phyloP scores from a whole-genome alignment of 1,140 invertebrate genomes.

The Drosophila setifemur region DNA sequence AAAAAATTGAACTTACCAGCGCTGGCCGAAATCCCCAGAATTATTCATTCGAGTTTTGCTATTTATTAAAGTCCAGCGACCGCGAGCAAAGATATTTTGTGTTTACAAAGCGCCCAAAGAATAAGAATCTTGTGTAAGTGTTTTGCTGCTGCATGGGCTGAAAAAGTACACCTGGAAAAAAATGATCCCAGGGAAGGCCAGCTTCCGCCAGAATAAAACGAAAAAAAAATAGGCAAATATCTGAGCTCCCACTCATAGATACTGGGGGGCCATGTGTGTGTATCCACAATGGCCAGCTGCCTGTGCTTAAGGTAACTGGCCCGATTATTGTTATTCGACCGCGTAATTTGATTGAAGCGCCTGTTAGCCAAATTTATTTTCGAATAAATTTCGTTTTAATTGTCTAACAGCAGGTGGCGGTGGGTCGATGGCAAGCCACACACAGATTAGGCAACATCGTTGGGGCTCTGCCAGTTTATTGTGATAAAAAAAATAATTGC shows the following conservation, averaged over 20 bases:
- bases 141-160: conserved; percentile 20
- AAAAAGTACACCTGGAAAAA: conserved; percentile 68
- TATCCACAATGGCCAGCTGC: conserved; percentile 6
- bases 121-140: conserved; percentile 53
- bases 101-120: conserved; percentile 47
- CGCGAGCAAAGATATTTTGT: conserved; percentile 21
- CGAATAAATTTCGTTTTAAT: conserved; percentile 64
- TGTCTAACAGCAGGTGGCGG: conserved; percentile 36
- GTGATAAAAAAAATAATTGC: conserved; percentile 36
- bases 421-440: neutral
- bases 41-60: conserved; percentile 45
- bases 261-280: conserved; percentile 31
- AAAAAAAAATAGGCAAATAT: conserved; percentile 62
- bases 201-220: conserved; percentile 55
- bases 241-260: conserved; percentile 36
- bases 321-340: conserved; percentile 38
- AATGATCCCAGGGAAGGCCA: conserved; percentile 36
- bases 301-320: conserved; percentile 4
- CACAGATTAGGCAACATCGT: neutral
- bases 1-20: conserved; percentile 38
- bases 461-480: neutral
- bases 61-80: conserved; percentile 24
- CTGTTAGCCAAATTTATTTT: conserved; percentile 49
- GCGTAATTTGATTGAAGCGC: conserved; percentile 43
- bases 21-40: conserved; percentile 16